These are phyloP conservation scores for Pampus argenteus DNA, from an alignment of 2,797 vertebrate genomes.

Conservation along the genomic window DNA sequence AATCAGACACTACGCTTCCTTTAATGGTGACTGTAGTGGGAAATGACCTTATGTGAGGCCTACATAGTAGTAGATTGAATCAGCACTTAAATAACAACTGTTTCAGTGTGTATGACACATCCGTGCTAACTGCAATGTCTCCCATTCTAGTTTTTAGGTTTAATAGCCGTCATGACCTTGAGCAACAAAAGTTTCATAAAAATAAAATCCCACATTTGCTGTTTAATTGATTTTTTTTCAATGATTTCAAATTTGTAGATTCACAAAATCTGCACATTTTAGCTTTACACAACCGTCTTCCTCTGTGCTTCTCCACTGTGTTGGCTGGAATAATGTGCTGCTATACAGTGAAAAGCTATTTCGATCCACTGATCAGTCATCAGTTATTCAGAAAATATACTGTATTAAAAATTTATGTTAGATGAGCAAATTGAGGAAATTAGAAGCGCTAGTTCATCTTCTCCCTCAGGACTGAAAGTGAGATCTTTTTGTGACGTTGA, in stretches of 20 bases:
- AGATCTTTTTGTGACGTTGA: neutral
- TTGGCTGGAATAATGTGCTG: neutral
- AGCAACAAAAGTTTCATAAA: constrained; percentile 12
- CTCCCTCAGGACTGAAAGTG: neutral
- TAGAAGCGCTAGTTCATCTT: neutral
- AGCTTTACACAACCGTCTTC: constrained; percentile 7
- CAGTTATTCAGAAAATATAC: neutral
- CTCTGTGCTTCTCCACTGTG: neutral
- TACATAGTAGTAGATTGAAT: constrained; percentile 3
- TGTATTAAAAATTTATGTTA: neutral
- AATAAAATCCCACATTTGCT: constrained; percentile 26
- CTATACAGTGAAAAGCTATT: neutral
- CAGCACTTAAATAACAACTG: neutral
- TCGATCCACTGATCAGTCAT: neutral
- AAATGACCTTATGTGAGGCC: constrained; percentile 7
- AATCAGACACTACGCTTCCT: constrained; percentile 6
- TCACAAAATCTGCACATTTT: neutral
- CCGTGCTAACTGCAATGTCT: neutral
- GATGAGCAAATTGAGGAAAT: constrained; percentile 2
- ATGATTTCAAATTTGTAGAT: neutral
- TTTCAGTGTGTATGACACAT: neutral
- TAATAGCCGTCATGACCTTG: neutral
- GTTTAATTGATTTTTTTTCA: constrained; percentile 29
- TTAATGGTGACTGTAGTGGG: constrained; percentile 1
- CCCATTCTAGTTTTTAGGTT: neutral